Conservation (phyloP, 2,888 invertebrate species). For the Dryococelus australis region DNA sequence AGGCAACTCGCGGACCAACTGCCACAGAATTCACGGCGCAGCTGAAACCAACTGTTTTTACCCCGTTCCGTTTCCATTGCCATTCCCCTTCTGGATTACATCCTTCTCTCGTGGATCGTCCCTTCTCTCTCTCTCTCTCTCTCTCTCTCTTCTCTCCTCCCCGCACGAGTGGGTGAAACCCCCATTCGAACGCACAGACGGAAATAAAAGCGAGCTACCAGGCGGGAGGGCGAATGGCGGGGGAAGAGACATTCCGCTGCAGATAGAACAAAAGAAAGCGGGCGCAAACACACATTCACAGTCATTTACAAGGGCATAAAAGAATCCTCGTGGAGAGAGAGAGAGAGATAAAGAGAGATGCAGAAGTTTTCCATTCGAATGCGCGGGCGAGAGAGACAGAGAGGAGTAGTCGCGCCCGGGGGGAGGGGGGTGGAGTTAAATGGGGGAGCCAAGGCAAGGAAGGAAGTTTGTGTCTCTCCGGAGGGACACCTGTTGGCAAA, state of each 20-base stretch:
- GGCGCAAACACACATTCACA: background rate
- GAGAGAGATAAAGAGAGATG: background rate
- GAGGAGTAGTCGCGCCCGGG: background rate
- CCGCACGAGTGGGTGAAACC: background rate
- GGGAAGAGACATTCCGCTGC: background rate
- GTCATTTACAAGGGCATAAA: background rate
- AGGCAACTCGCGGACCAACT: background rate
- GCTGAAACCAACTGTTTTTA: background rate
- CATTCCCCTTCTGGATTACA: background rate
- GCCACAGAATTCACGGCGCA: background rate
- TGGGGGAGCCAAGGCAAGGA: constrained; percentile 32
- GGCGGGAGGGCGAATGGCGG: background rate
- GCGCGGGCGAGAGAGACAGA: constrained; percentile 18
- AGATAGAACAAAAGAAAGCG: constrained; percentile 7
- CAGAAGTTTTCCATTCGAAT: background rate
- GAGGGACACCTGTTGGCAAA: constrained; percentile 38
- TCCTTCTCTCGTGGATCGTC: background rate
- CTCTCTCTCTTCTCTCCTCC: background rate
- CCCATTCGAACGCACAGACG: background rate
- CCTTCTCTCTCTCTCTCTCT: background rate
- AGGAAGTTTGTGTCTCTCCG: constrained; percentile 34
- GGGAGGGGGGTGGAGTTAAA: background rate
- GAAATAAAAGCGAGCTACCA: background rate
- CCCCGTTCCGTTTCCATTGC: background rate
- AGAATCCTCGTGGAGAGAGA: background rate